Evolutionary conservation across 2,797 vertebrate genomes (phyloP).

Genomic region (Amblyopsis hoosieri): DNA sequence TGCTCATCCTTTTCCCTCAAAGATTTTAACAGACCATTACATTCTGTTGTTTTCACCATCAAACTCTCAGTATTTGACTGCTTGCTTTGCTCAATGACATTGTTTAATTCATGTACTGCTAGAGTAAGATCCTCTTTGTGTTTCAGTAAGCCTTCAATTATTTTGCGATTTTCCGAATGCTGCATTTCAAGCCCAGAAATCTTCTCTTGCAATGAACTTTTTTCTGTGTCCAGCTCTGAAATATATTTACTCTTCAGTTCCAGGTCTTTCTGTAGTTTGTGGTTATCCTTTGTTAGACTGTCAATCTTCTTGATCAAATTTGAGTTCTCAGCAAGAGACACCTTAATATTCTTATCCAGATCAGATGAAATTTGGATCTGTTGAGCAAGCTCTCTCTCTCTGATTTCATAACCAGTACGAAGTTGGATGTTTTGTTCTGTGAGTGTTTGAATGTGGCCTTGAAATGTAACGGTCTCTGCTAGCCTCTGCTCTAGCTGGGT

Average conservation of each 20-base stretch:
- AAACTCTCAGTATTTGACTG: slow-evolving; percentile 65
- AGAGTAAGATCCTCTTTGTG: slow-evolving; percentile 74
- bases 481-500: slow-evolving; percentile 42
- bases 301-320: slow-evolving; percentile 63
- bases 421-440: slow-evolving; percentile 59
- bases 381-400: slow-evolving; percentile 67
- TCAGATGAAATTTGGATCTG: slow-evolving; percentile 61
- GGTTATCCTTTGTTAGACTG: slow-evolving; percentile 69
- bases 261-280: slow-evolving; percentile 72
- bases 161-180: slow-evolving; percentile 67
- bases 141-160: slow-evolving; percentile 60
- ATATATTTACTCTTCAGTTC: slow-evolving; percentile 54
- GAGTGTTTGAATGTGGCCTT: slow-evolving; percentile 38
- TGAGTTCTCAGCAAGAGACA: slow-evolving; percentile 49
- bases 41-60: slow-evolving; percentile 79
- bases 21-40: slow-evolving; percentile 62
- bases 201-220: slow-evolving; percentile 64
- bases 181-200: slow-evolving; percentile 59
- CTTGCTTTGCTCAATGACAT: slow-evolving; percentile 69
- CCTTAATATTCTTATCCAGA: slow-evolving; percentile 60
- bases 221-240: slow-evolving; percentile 61
- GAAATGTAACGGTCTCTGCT: slow-evolving; percentile 44
- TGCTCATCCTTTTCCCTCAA: slow-evolving; percentile 72
- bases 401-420: slow-evolving; percentile 61
- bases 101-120: slow-evolving; percentile 67